A percentile compares a stretch with the other conserved stretches of the same genome.
Evolutionary conservation across 2,113 vertebrate genomes (phyloP).

Genomic region (Hydropotes inermis): DNA sequence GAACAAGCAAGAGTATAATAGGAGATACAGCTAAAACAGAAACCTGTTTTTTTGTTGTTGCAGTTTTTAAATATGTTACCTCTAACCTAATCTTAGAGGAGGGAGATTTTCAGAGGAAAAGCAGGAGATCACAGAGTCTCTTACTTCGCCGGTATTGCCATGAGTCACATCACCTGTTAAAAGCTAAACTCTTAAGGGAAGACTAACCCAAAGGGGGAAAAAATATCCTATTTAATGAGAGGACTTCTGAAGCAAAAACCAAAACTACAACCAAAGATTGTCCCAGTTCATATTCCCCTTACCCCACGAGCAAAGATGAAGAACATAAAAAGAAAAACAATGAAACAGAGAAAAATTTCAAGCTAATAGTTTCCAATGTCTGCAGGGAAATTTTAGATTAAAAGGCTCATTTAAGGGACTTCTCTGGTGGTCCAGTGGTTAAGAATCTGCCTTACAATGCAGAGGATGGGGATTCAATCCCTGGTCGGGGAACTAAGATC

Average conservation of each 20-base stretch:
- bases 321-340: background rate
- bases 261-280: background rate
- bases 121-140: background rate
- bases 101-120: background rate
- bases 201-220: background rate
- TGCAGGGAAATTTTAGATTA: background rate
- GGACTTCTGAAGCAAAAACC: background rate
- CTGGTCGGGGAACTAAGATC: background rate
- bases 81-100: background rate
- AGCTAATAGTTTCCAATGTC: background rate
- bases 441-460: background rate
- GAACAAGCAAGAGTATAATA: background rate
- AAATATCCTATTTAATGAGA: background rate
- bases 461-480: background rate
- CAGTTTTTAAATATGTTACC: background rate
- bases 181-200: background rate
- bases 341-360: background rate
- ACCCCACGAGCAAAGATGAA: background rate
- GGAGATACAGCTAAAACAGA: background rate
- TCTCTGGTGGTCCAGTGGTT: background rate
- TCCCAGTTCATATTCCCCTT: background rate
- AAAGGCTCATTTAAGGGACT: background rate
- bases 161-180: background rate
- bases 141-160: background rate
- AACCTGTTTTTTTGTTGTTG: background rate